Percentiles rank a stretch among this genome's conserved stretches.
phyloP scores from a whole-genome alignment of 2,888 invertebrate species.

The Drosophila mercatorum region DNA sequence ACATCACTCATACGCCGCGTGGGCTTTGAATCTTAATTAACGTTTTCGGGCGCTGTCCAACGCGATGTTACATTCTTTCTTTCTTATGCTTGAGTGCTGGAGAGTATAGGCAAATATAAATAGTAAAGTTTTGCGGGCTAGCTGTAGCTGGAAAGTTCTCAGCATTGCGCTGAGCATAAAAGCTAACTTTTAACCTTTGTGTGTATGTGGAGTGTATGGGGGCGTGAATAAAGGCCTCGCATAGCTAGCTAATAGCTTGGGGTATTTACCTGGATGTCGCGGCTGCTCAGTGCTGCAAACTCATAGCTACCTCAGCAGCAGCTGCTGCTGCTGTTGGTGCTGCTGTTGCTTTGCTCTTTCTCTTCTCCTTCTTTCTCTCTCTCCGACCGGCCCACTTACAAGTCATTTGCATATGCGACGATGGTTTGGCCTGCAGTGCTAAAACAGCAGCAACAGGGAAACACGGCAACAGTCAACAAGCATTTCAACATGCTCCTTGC shows the following conservation, averaged over 20 bases:
- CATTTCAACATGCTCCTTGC: constrained; percentile 30
- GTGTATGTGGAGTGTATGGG: background rate
- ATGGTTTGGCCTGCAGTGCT: constrained; percentile 10
- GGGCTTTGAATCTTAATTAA: constrained; percentile 38
- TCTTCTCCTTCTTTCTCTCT: background rate
- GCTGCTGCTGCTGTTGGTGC: constrained; percentile 2
- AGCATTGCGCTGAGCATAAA: constrained; percentile 7
- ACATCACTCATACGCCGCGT: constrained; percentile 40
- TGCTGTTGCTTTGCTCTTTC: background rate
- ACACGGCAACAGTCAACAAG: constrained; percentile 26
- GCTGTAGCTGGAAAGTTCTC: constrained; percentile 20
- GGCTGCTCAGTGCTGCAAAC: constrained; percentile 15
- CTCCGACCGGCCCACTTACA: constrained; percentile 44
- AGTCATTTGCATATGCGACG: constrained; percentile 54
- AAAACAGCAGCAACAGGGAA: constrained; percentile 22
- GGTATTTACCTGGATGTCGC: constrained; percentile 46
- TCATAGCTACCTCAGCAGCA: constrained; percentile 25
- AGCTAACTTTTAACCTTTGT: constrained; percentile 46
- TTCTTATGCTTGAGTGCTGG: constrained; percentile 1
- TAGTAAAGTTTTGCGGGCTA: constrained; percentile 30
- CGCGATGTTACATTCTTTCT: background rate
- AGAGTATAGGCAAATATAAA: constrained; percentile 21
- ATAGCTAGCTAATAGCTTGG: constrained; percentile 47
- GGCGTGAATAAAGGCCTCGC: constrained; percentile 4
- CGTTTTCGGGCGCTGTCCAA: constrained; percentile 15